Base-by-base conservation (phyloP, 2,113 vertebrate genomes). In the Myotis brandtii region DNA sequence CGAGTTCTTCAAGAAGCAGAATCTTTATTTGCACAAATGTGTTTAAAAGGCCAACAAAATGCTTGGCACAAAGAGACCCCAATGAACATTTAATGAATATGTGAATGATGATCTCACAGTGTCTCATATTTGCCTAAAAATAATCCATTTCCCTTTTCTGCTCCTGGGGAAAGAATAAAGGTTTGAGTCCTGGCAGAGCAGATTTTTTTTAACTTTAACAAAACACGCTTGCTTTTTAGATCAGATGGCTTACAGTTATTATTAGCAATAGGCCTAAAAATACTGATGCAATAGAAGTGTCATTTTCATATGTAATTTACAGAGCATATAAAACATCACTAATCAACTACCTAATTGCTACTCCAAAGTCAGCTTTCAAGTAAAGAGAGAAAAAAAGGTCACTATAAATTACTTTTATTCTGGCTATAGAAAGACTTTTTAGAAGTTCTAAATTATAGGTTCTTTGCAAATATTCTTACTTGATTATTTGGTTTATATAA, bases 391-490 rank as follows among this genome's bases (percentile, higher is more conserved):
- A 17, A 52, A 86, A 86, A 91, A 90, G 84, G 46, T 96, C 81
- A 73, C 21, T 94, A 23, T 54, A 79, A 86, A 91, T 70, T 72
- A 37, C 64, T 85, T 93, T 93, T 93, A 72, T 92, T 86, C 66
- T 52, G 18, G 18, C n/a, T 95, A 66, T 72, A 72, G 30, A 52
- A 81, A 93, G 59, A 93, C 52, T 82, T 91, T 81, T 75, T 82
- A 81, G 50, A 95, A 96, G 50, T 95, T 92, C 56, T 92, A 92
- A 97, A 69, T 80, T n/a, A 94, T 67, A 85, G 34, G 13, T 70
- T 37, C 1, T 48, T 54, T 62, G 10, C 0, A 69, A 0, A 25
- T 34, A 76, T 32, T 62, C 10, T 52, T 90, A 30, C 59, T 73
- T 86, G 8, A n/a, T 72, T 81, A 18, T 70, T 92, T 76, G 16